phyloP scores from a whole-genome alignment of 2,797 vertebrate species.

The Capromys pilorides region DNA sequence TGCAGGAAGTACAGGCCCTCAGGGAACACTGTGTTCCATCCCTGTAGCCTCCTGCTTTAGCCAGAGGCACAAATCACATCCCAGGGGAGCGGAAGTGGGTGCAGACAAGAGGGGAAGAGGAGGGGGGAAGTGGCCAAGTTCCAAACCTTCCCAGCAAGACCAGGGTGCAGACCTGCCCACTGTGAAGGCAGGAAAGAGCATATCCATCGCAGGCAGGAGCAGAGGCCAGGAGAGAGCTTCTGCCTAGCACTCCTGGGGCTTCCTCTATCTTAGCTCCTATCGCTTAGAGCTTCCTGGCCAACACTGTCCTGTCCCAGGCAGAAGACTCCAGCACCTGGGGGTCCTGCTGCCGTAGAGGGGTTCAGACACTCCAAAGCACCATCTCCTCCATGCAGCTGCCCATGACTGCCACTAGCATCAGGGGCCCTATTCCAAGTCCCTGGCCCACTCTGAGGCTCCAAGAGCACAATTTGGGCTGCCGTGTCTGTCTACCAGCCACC shows the following conservation, averaged over 20 bases:
- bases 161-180: background rate
- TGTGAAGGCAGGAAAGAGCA: background rate
- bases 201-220: background rate
- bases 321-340: background rate
- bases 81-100: conserved; percentile 66
- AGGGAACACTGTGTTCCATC: conserved; percentile 66
- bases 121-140: background rate
- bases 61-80: conserved; percentile 25
- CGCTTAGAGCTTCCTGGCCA: background rate
- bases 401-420: background rate
- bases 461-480: background rate
- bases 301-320: background rate
- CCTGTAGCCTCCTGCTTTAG: conserved; percentile 56
- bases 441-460: background rate
- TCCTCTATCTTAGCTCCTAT: background rate
- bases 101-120: background rate
- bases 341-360: background rate
- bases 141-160: conserved; percentile 6
- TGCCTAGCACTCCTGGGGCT: too few species aligned
- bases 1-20: conserved; percentile 68
- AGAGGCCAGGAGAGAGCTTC: background rate
- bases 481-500: background rate
- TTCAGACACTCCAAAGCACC: too few species aligned
- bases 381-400: background rate
- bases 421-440: background rate